These are phyloP conservation scores for Elgaria multicarinata DNA, from an alignment of 2,113 vertebrate species.

Conservation along the genomic window DNA sequence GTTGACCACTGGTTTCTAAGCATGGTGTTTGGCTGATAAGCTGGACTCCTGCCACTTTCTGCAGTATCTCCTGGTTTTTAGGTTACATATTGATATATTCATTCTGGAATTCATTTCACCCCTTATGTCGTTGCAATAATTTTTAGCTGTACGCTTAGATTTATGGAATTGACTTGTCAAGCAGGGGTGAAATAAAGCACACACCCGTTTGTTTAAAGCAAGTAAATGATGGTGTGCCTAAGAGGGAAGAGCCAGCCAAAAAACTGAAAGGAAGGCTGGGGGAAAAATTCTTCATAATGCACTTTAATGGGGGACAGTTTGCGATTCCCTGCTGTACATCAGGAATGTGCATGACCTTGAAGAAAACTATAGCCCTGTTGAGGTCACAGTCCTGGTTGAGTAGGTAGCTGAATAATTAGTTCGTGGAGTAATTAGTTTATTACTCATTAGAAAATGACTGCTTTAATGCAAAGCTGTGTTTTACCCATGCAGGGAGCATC, in stretches of 20 bases:
- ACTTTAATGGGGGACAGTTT: background rate
- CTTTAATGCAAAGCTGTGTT: background rate
- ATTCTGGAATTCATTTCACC: background rate
- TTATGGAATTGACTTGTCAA: no score
- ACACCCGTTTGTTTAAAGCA: background rate
- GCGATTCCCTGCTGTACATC: background rate
- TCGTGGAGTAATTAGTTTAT: no score
- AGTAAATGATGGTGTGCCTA: background rate
- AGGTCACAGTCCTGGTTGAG: background rate
- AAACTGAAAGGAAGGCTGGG: background rate
- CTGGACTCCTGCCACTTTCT: background rate
- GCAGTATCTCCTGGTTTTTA: background rate
- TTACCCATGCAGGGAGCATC: conserved; percentile 86
- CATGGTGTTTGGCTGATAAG: background rate
- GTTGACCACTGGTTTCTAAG: background rate
- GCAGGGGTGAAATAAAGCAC: background rate
- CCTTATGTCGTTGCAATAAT: background rate
- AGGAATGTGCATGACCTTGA: background rate
- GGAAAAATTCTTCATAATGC: background rate
- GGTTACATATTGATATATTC: background rate
- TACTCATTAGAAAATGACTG: background rate
- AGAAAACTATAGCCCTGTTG: background rate
- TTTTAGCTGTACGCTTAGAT: background rate
- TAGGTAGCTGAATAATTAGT: no score
- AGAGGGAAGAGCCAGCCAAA: background rate